Conservation (phyloP, 1,140 invertebrate genomes). For the Mycetomoellerius zeteki region DNA sequence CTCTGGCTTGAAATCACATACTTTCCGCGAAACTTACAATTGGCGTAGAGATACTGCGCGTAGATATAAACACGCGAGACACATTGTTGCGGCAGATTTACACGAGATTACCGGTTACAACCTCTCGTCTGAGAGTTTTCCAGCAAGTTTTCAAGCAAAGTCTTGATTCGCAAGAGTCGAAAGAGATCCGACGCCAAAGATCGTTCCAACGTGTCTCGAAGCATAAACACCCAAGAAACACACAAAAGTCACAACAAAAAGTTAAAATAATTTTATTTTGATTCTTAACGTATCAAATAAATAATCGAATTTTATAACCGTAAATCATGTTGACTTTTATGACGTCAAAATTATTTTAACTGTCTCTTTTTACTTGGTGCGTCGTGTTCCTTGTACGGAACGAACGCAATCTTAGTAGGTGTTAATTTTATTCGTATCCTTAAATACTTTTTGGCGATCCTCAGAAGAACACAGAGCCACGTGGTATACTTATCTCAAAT, state of each 20-base stretch:
- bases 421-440: not conserved
- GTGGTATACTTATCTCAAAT: not conserved
- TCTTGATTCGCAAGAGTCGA: not conserved
- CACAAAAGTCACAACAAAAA: too few species aligned
- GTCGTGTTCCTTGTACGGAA: not conserved
- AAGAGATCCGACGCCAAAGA: not conserved
- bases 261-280: too few species aligned
- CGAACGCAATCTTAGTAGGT: not conserved
- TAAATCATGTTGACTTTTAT: too few species aligned
- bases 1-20: not conserved
- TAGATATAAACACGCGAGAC: not conserved
- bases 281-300: too few species aligned
- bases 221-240: not conserved
- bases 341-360: too few species aligned
- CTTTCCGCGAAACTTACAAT: constrained; percentile 21
- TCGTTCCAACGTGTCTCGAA: not conserved
- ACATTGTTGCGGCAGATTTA: not conserved
- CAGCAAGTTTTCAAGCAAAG: not conserved
- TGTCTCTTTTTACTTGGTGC: too few species aligned
- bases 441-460: not conserved
- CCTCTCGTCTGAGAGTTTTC: not conserved
- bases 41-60: not conserved
- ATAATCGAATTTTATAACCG: too few species aligned
- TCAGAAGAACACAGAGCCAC: not conserved
- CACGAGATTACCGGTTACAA: not conserved